Base-by-base conservation (phyloP, 1,140 invertebrate genomes). In the Stegodyphus mimosarum region DNA sequence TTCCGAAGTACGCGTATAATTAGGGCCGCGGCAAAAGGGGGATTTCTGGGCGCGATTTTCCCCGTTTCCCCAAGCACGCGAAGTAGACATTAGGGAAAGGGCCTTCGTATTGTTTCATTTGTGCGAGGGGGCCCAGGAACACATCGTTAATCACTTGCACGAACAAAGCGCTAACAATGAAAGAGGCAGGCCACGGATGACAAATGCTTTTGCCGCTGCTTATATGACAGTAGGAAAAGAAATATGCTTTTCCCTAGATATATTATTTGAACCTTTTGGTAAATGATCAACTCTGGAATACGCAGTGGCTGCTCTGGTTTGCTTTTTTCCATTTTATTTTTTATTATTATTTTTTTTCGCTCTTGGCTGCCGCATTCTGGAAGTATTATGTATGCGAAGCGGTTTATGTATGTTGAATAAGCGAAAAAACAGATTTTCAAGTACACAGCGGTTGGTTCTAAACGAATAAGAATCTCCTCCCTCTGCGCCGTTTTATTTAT, bases 1-100 rank as follows among this genome's bases (percentile, higher is more conserved):
- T 86, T 86, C 83, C 81, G 66, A 86, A 78, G 66, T 72, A 75
- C 75, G 69, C 83, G 83, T 86, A 86, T 86, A 86, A 86, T 86
- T 86, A 86, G 83, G 81, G n/a, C 72, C 81, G 17, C 15, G 71
- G 71, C 70, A 50, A 55, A 53, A 73, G 80, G 70, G 71, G 49
- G 76, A 17, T 50, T 33, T 33, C 33, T 69, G 76, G 49, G 64
- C 51, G 77, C 77, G 77, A 80, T 51, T 73, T 80, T 80, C 66
- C 78, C 17, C 77, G 7, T n/a, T 66, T 13, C n/a, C 52, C 13
- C 48, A 10, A 55, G 64, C 81, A 84, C 81, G 81, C 81, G 73
- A 84, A 84, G 73, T 76, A 76, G 72, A 71, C 81, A 84, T 84
- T 84, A 84, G 81, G 64, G 81, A 72, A 53, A 52, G 69, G 78